Conservation (phyloP, 2,888 invertebrate species). For the Mesochorus sp. region DNA sequence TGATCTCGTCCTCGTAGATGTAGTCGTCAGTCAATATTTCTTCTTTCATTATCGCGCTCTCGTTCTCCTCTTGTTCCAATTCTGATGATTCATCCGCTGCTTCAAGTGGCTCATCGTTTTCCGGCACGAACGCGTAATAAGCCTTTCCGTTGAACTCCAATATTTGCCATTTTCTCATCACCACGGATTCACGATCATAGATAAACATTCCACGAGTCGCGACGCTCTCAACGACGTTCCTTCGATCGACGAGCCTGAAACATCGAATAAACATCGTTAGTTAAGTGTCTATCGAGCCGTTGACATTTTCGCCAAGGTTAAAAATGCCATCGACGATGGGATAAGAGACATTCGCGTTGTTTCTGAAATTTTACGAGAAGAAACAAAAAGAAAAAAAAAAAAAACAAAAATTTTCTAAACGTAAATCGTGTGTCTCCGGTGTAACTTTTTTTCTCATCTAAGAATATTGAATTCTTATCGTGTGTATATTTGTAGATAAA, state of each 20-base stretch:
- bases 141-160: conserved; percentile 80
- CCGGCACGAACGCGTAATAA: conserved; percentile 80
- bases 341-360: neutral
- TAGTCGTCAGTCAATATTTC: conserved; percentile 57
- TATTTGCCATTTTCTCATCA: conserved; percentile 81
- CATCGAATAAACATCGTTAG: conserved; percentile 67
- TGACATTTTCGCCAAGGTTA: neutral
- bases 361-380: neutral
- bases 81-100: conserved; percentile 67
- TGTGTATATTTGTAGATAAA: no score
- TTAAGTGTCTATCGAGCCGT: neutral
- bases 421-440: no score
- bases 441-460: no score
- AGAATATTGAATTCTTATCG: no score
- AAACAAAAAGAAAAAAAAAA: no score
- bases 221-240: conserved; percentile 53
- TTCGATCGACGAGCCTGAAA: conserved; percentile 75
- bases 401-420: no score
- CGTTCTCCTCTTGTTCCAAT: conserved; percentile 36
- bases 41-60: conserved; percentile 36
- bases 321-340: neutral
- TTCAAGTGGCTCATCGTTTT: conserved; percentile 73
- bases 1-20: conserved; percentile 57
- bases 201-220: conserved; percentile 76
- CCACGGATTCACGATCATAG: conserved; percentile 77